phyloP scores from a whole-genome alignment of 2,113 vertebrate species.

The Chaetorhynchus papuensis region DNA sequence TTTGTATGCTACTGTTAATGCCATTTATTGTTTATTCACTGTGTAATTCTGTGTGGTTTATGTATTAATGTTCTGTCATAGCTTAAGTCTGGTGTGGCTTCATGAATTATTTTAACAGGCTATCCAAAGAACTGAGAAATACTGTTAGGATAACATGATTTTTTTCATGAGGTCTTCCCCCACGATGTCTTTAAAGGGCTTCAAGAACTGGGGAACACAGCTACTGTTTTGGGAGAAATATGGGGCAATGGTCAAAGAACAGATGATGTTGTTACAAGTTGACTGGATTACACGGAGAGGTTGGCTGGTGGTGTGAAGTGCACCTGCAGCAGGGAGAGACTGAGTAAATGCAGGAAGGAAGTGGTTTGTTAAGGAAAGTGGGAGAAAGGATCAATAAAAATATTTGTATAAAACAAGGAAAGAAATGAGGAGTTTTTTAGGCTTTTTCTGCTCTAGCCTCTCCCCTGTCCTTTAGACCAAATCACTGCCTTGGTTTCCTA shows the following conservation, averaged over 20 bases:
- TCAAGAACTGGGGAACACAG: neutral
- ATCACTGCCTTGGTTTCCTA: neutral
- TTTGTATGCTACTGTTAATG: neutral
- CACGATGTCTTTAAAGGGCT: neutral
- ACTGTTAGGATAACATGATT: neutral
- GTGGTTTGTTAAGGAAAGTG: neutral
- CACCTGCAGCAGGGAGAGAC: neutral
- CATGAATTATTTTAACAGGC: neutral
- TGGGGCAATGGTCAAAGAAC: neutral
- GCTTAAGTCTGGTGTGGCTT: fast-evolving
- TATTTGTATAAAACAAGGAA: neutral
- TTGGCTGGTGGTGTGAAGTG: neutral
- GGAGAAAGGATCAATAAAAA: neutral
- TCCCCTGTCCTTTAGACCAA: neutral
- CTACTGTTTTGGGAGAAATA: neutral
- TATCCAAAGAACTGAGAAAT: neutral
- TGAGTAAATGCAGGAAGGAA: neutral
- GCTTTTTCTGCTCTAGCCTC: neutral
- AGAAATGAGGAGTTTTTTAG: neutral
- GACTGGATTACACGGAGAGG: fast-evolving
- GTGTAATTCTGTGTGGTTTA: neutral
- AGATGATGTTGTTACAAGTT: fast-evolving
- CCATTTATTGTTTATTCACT: neutral
- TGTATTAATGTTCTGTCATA: neutral
- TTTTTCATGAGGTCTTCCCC: neutral